Evolutionary conservation across 2,113 vertebrate species (phyloP), one percentile per base, ranked within the genome.

Genomic region (Himantopus leucocephalus): DNA sequence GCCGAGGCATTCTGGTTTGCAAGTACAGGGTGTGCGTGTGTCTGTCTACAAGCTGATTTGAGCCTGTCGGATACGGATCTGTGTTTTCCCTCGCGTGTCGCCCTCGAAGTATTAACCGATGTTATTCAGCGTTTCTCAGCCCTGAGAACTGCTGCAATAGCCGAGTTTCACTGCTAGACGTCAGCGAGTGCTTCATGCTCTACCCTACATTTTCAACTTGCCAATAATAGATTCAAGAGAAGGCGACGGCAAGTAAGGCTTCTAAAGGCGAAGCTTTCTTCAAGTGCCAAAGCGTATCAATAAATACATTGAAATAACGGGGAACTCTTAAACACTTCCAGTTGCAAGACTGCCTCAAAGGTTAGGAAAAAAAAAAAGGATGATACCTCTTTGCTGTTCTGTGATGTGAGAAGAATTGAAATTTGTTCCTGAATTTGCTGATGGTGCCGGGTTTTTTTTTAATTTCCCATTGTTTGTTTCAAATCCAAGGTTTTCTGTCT

Each of bases 1-100:
- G 22, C 39, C 0, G 2, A 23, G 39, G 47, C 18, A 11, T 32
- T 53, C 39, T 14, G 17, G 12, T 47, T 32, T 35, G 81, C 53
- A 50, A 13, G 22, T 9, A 29, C 4, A 3, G 30, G 2, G 1
- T 2, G 4, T 13, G 20, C 4, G 3, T 30, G 18, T 22, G 59
- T 43, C 29, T 53, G 73, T 12, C 56, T 37, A 17, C n/a, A 12
- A n/a, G 48, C 22, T 24, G 48, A 50, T 50, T 24, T 24, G 48
- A 50, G 63, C 80, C 75, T 48, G n/a, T 14, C 55, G 63, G 53
- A 43, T 43, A 55, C 0, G 4, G 75, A 90, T 30, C 35, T 10
- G 21, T 35, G 80, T 7, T 59, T 81, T 85, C 63, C 60, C 79
- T 68, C 79, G 80, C 50, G 9, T 8, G 63, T n/a, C 2, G 3